Base-by-base conservation (phyloP, 2,113 vertebrate species). In the Oncorhynchus clarkii region DNA sequence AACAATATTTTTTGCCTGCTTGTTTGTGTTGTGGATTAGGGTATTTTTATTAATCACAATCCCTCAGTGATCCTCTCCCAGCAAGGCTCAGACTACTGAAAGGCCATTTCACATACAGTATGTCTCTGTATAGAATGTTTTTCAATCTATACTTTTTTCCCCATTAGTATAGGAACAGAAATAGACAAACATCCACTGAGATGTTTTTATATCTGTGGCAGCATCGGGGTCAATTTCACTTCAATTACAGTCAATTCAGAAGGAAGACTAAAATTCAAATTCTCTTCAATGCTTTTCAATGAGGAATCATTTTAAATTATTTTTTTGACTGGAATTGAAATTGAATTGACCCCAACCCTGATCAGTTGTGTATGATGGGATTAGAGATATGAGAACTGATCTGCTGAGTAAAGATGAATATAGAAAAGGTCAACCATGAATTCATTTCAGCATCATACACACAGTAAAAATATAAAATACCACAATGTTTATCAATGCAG, bases 21-120 rank as follows among this genome's bases (percentile, higher is more conserved):
- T 81, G 80, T 75, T 64, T 62, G 73, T 20, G 18, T 60, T 14
- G 24, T 80, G 85, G 84, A 86, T 86, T 86, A 80, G 29, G 39
- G 67, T 73, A 27, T 76, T 75, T 77, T 9, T 26, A 78, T 73
- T 59, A 75, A 74, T 78, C 77, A 66, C 72, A 62, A 76, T 49
- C 18, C 26, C 54, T 34, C 18, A 3, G 29, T 29, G 49, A 26
- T 16, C 27, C 65, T 16, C 66, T 67, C 66, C 16, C 29, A 34
- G 6, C 59, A n/a, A 11, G 39, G 39, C 26, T 69, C 62, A 67
- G 20, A 34, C 67, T 5, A 34, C 11, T 39, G 31, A 45, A 39
- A 9, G 6, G 34, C 67, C 79, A 78, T 34, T 76, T 82, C 48
- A 81, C 62, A 39, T 69, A 20, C 20, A 27, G 66, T 22, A 8